These are phyloP conservation scores for Euschistus heros DNA, from an alignment of 1,140 invertebrate species.

Conservation along the genomic window DNA sequence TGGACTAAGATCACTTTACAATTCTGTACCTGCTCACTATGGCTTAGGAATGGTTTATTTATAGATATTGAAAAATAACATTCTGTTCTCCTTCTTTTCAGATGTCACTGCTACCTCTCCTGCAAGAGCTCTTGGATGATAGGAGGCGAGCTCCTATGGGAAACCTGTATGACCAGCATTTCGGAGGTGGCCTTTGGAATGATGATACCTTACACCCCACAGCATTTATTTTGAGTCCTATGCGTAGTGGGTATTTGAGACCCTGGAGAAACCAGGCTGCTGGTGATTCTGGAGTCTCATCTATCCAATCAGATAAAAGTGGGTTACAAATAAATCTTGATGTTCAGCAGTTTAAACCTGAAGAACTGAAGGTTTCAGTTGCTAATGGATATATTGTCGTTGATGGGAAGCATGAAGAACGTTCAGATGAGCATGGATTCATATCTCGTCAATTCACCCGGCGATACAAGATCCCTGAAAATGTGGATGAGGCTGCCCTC, in stretches of 20 bases:
- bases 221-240: slow-evolving; percentile 27
- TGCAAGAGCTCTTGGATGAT: slow-evolving; percentile 29
- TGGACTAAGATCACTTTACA: too few species aligned
- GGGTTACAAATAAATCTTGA: slow-evolving; percentile 47
- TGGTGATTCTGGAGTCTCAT: too few species aligned
- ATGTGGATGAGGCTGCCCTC: slow-evolving; percentile 46
- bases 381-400: slow-evolving; percentile 52
- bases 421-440: slow-evolving; percentile 56
- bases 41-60: too few species aligned
- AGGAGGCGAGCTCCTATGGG: slow-evolving; percentile 34
- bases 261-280: too few species aligned
- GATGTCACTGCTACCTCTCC: too few species aligned
- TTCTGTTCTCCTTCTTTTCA: slow-evolving; percentile 24
- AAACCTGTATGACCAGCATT: slow-evolving; percentile 33
- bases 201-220: slow-evolving; percentile 32
- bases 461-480: slow-evolving; percentile 49
- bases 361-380: slow-evolving; percentile 65
- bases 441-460: slow-evolving; percentile 50
- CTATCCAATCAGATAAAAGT: slow-evolving; percentile 13
- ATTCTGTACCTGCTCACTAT: too few species aligned
- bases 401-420: too few species aligned
- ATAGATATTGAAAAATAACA: too few species aligned
- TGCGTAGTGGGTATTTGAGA: too few species aligned
- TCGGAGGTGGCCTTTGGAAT: slow-evolving; percentile 30
- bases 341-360: slow-evolving; percentile 65